Evolutionary conservation across 2,888 invertebrate species (phyloP).

Genomic region (Hirtodrosophila confusa): DNA sequence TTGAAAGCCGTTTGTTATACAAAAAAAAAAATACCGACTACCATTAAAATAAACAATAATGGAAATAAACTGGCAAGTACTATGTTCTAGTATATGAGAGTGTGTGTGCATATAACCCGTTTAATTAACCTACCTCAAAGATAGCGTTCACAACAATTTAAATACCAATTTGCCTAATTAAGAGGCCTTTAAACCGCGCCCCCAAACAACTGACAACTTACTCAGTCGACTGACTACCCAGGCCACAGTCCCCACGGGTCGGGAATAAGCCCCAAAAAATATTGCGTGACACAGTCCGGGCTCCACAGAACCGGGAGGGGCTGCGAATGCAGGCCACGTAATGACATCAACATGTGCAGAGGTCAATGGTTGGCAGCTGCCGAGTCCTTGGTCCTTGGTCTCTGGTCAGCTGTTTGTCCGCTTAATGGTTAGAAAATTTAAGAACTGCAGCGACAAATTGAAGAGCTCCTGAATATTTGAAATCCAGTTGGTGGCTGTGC

Average conservation of each 20-base stretch:
- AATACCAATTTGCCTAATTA: slow-evolving; percentile 77
- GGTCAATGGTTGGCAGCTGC: slow-evolving; percentile 41
- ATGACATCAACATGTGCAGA: slow-evolving; percentile 63
- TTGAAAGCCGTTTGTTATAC: slow-evolving; percentile 18
- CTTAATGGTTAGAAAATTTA: slow-evolving; percentile 15
- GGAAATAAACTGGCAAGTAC: too few relatives aligned
- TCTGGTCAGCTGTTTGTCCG: slow-evolving; percentile 15
- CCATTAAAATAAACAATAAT: too few relatives aligned
- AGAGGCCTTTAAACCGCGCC: slow-evolving; percentile 60
- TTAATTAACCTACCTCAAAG: slow-evolving; percentile 48
- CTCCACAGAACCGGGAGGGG: not conserved
- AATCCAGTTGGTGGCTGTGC: slow-evolving; percentile 9
- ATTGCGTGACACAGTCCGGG: slow-evolving; percentile 68
- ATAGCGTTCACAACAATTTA: slow-evolving; percentile 53
- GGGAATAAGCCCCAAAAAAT: slow-evolving; percentile 57
- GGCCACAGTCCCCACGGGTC: slow-evolving; percentile 6
- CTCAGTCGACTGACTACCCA: slow-evolving; percentile 21
- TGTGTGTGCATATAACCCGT: slow-evolving; percentile 15
- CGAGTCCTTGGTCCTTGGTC: slow-evolving; percentile 11
- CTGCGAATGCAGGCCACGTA: slow-evolving; percentile 48
- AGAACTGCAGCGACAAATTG: slow-evolving; percentile 19
- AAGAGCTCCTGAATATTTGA: slow-evolving; percentile 22
- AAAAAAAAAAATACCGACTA: not conserved
- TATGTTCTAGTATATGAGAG: not conserved
- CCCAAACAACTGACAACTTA: slow-evolving; percentile 56